Percentiles rank a stretch among this genome's conserved stretches.
These are phyloP conservation scores for Perca fluviatilis DNA, from an alignment of 2,113 vertebrate genomes.

Conservation along the genomic window DNA sequence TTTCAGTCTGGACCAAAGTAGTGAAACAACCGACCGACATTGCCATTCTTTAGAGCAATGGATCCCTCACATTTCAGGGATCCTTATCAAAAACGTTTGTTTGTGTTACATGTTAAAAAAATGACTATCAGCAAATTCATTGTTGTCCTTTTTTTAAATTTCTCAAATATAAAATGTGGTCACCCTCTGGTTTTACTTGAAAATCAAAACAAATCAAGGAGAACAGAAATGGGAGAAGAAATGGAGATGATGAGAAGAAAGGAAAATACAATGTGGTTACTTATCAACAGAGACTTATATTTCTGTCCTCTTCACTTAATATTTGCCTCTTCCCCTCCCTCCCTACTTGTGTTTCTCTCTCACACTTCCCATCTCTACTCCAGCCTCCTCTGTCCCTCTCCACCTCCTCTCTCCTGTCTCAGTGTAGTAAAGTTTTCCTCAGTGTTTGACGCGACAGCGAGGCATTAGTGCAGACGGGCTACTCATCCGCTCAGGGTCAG, in stretches of 20 bases:
- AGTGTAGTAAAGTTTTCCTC: conserved; percentile 81
- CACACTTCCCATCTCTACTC: conserved; percentile 29
- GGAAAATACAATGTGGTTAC: conserved; percentile 7
- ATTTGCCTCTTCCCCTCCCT: conserved; percentile 42
- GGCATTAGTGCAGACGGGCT: conserved; percentile 83
- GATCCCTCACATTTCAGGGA: too few relatives aligned
- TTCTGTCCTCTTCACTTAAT: conserved; percentile 34
- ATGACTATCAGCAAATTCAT: not conserved
- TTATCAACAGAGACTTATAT: conserved; percentile 1
- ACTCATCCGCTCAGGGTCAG: conserved; percentile 84
- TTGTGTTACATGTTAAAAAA: not conserved
- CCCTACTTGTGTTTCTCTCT: conserved; percentile 23
- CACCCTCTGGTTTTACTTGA: not conserved
- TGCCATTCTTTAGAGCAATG: not conserved
- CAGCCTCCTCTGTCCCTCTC: conserved; percentile 70
- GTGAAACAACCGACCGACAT: not conserved
- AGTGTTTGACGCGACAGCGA: conserved; percentile 82
- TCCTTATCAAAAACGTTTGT: too few relatives aligned
- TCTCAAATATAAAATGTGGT: not conserved
- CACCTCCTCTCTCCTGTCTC: conserved; percentile 73
- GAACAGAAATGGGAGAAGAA: not conserved
- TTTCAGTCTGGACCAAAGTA: not conserved
- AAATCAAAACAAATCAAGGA: not conserved
- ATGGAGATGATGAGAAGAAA: not conserved
- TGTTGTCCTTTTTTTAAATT: not conserved